Percentiles rank a stretch among this genome's conserved stretches.
phyloP scores from a whole-genome alignment of 2,113 vertebrate genomes.

The Rhabdomys dilectus region DNA sequence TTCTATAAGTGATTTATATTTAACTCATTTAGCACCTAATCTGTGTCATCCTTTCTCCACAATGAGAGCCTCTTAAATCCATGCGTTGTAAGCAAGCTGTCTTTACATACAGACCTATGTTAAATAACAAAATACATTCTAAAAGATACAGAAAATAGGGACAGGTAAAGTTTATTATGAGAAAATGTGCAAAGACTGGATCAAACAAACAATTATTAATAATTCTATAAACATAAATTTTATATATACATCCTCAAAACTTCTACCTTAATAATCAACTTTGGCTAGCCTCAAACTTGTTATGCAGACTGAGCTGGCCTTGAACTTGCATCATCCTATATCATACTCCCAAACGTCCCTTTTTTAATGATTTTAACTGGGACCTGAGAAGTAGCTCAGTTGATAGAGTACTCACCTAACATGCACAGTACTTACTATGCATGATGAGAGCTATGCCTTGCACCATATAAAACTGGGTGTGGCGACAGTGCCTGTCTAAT shows the following conservation, averaged over 20 bases:
- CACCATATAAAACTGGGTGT: neutral
- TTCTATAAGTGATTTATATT: neutral
- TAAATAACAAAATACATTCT: conserved; percentile 18
- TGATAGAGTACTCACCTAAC: neutral
- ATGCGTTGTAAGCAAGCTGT: neutral
- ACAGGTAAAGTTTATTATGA: neutral
- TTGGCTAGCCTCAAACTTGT: neutral
- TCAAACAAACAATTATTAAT: conserved; percentile 33
- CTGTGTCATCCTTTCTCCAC: neutral
- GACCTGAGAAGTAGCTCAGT: neutral
- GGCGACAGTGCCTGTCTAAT: neutral
- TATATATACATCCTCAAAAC: neutral
- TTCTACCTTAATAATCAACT: neutral
- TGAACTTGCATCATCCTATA: neutral
- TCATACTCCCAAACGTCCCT: neutral
- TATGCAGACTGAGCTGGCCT: neutral
- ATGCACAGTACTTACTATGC: neutral
- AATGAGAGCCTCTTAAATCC: neutral
- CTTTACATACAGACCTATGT: neutral
- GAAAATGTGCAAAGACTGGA: neutral
- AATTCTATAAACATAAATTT: conserved; percentile 23
- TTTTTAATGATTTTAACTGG: neutral
- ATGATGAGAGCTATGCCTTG: too few species aligned
- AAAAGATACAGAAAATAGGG: neutral
- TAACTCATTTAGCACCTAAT: neutral